Evolutionary conservation across 2,113 vertebrate genomes (phyloP).

Genomic region (Ictidomys tridecemlineatus): DNA sequence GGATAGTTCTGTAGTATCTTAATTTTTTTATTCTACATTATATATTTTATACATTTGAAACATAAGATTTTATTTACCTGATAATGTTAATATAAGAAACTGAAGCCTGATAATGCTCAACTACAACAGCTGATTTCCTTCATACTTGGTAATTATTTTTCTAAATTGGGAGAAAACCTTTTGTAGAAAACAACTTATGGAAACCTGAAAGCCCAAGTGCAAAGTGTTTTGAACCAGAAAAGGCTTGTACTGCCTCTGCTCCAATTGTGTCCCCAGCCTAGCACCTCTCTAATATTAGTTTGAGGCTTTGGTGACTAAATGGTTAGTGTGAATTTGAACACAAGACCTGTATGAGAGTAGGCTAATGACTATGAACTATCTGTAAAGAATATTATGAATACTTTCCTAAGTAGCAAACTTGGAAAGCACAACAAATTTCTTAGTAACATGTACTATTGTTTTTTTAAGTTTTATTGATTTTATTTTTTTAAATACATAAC

Average conservation of each 20-base stretch:
- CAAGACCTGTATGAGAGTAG: background rate
- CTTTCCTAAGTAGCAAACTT: background rate
- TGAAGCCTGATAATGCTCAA: background rate
- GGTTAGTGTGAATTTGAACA: conserved; percentile 14
- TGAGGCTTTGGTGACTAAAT: conserved; percentile 1
- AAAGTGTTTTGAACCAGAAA: background rate
- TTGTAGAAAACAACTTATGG: background rate
- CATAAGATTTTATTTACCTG: background rate
- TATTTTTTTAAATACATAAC: too few species aligned
- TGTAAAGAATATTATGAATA: conserved; percentile 1
- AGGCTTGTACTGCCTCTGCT: background rate
- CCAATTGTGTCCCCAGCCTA: background rate
- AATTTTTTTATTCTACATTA: background rate
- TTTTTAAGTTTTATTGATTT: too few species aligned
- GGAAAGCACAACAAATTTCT: conserved; percentile 4
- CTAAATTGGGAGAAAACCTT: background rate
- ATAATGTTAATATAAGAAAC: background rate
- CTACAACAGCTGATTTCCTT: background rate
- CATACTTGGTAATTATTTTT: background rate
- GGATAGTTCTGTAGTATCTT: background rate
- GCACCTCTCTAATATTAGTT: background rate
- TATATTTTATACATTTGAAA: background rate
- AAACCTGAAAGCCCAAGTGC: background rate
- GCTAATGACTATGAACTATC: background rate
- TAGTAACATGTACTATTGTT: background rate